Percentiles rank a stretch among this genome's conserved stretches.
phyloP scores from a whole-genome alignment of 2,888 invertebrate genomes.

The Chloroclysta siterata region DNA sequence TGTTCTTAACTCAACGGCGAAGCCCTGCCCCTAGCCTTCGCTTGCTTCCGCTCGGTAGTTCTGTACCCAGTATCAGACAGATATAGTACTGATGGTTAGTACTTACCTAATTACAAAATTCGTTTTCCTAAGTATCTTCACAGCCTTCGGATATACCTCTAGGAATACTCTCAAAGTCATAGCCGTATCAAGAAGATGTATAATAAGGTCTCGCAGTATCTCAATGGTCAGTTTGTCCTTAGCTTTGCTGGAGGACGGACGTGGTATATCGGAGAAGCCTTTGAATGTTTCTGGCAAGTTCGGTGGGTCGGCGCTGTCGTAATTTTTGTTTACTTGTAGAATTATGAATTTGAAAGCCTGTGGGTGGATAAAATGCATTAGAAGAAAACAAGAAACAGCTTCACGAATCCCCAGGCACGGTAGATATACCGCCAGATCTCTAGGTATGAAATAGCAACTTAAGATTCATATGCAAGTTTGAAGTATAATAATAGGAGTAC shows the following conservation, averaged over 20 bases:
- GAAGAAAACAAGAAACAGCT: too few relatives aligned
- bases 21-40: too few relatives aligned
- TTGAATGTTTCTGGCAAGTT: constrained; percentile 78
- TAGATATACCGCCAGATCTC: too few relatives aligned
- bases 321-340: constrained; percentile 80
- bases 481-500: too few relatives aligned
- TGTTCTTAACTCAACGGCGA: too few relatives aligned
- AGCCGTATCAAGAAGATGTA: constrained; percentile 89
- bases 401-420: too few relatives aligned
- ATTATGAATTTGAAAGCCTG: constrained; percentile 82
- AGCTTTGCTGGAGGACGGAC: constrained; percentile 58
- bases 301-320: constrained; percentile 71
- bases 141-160: constrained; percentile 86
- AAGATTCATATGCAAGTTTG: too few relatives aligned
- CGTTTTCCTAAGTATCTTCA: constrained; percentile 80
- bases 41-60: too few relatives aligned
- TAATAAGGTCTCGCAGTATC: constrained; percentile 87
- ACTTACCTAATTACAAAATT: constrained; percentile 85
- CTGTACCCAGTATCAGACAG: too few relatives aligned
- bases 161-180: constrained; percentile 88
- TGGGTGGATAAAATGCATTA: background rate
- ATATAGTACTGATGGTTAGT: background rate
- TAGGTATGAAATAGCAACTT: too few relatives aligned
- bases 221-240: constrained; percentile 71
- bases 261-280: constrained; percentile 72